Evolutionary conservation across 1,140 invertebrate genomes (phyloP).

Genomic region (Vanessa atalanta): DNA sequence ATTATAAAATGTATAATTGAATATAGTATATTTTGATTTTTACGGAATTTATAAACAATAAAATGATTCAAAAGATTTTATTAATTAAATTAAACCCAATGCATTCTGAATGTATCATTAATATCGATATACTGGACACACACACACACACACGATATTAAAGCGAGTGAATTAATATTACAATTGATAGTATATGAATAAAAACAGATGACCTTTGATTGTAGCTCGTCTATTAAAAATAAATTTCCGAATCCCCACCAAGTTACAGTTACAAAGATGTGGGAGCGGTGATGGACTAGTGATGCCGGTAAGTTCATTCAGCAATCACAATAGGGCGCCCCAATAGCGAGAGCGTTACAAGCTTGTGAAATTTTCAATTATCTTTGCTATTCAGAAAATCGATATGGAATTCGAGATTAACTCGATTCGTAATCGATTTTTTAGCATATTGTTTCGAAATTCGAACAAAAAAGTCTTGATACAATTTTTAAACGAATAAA

Average conservation of each 20-base stretch:
- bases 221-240: conserved; percentile 36
- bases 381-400: conserved; percentile 33
- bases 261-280: conserved; percentile 40
- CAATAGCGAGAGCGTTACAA: conserved; percentile 31
- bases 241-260: conserved; percentile 34
- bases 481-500: neutral
- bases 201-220: conserved; percentile 39
- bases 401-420: conserved; percentile 27
- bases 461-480: neutral
- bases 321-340: conserved; percentile 27
- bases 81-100: neutral
- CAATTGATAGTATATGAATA: neutral
- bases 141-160: neutral
- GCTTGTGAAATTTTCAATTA: conserved; percentile 43
- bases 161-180: neutral
- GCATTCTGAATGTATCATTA: neutral
- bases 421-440: conserved; percentile 27
- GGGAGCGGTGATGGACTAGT: conserved; percentile 34
- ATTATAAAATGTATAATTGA: too few relatives aligned
- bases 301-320: conserved; percentile 25
- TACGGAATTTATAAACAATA: too few relatives aligned
- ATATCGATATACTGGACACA: neutral
- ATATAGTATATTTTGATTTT: too few relatives aligned
- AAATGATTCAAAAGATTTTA: too few relatives aligned
- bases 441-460: conserved; percentile 21